Evolutionary conservation across 1,140 invertebrate species (phyloP), one percentile per base, ranked within the genome.

Genomic region (Ptiloglossa arizonensis): DNA sequence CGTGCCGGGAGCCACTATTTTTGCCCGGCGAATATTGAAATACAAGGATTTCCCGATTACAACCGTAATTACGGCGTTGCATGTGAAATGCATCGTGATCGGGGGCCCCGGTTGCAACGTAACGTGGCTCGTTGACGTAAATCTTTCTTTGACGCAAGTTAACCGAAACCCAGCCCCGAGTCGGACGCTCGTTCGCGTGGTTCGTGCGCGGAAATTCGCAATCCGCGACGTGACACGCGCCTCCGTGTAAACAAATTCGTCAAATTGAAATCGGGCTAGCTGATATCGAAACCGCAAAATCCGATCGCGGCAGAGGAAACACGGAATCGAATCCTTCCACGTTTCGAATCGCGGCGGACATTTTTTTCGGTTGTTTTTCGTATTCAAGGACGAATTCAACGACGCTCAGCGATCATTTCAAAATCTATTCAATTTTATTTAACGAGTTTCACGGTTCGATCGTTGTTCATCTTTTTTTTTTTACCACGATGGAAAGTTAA

Each of bases 21-120:
- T 64, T 38, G 17, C 29, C 29, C 44, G n/a, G 22, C 0, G 70
- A 63, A 19, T 38, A 73, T 64, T 35, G 48, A 73, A 29, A 17
- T 17, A n/a, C 46, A 63, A 54, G 57, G 48, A 57, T 80, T 68
- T 44, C 72, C 56, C 70, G 79, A 44, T 68, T 77, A 59, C 67
- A 71, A 41, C 19, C 22, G 70, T 52, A 54, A 64, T 66, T 54
- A 27, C 48, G 6, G 0, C 24, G 48, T 66, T 64, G 59, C 60
- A 54, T 73, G 35, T 32, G 71, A 64, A 46, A 64, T 24, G 17
- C 66, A 52, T 32, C n/a, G 54, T 35, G 35, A 75, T 75, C 63
- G 64, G 29, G 5, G 27, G 17, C 44, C n/a, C n/a, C n/a, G n/a
- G 63, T 13, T 13, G 19, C 19, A 9, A 1, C 46, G 41, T 50